Evolutionary conservation across 2,113 vertebrate species (phyloP).

Genomic region (Grammomys surdaster): DNA sequence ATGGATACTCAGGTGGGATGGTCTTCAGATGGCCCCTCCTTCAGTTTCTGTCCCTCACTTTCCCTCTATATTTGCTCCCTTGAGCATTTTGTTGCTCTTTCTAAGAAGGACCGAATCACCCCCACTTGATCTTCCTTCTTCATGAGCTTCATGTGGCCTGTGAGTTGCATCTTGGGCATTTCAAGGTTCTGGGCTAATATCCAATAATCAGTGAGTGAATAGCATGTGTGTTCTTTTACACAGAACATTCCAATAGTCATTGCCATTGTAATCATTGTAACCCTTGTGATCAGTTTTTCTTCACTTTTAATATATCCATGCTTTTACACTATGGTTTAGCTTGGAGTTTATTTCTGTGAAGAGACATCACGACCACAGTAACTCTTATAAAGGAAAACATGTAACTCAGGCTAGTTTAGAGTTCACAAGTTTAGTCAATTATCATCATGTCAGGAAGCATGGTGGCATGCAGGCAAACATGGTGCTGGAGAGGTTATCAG

Average conservation of each 20-base stretch:
- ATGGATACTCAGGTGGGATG: no score
- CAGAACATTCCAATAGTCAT: not conserved
- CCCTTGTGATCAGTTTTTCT: not conserved
- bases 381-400: not conserved
- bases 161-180: no score
- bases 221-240: not conserved
- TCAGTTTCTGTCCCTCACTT: no score
- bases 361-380: not conserved
- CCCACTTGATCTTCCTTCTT: no score
- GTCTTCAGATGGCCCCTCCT: no score
- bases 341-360: not conserved
- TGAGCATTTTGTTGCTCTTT: no score
- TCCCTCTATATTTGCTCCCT: no score
- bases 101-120: no score
- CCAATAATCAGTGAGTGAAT: no score
- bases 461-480: not conserved
- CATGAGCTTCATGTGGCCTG: no score
- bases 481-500: not conserved
- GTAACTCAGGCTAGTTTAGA: not conserved
- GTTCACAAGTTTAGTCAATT: not conserved
- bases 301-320: constrained; percentile 23
- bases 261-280: not conserved
- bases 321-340: not conserved
- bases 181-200: no score
- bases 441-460: not conserved